Conservation (phyloP, 2,113 vertebrate genomes). For the Antennarius striatus region DNA sequence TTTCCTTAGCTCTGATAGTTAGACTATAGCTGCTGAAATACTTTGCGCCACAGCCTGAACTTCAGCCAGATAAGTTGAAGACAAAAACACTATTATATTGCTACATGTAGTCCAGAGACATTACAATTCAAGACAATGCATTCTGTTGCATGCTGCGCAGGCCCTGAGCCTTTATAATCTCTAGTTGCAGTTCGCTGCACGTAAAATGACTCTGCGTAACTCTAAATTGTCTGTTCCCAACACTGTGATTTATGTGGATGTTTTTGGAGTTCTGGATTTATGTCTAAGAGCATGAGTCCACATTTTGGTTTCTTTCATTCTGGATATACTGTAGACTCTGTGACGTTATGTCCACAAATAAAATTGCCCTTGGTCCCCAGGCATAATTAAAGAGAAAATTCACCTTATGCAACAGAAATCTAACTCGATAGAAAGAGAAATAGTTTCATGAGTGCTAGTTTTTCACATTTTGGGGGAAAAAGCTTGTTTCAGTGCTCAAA, state of each 20-base stretch:
- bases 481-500: too few species aligned
- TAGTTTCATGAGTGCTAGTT: too few species aligned
- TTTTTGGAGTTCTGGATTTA: conserved; percentile 18
- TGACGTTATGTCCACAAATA: neutral
- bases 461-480: too few species aligned
- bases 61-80: conserved; percentile 67
- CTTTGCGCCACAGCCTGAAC: conserved; percentile 57
- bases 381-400: neutral
- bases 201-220: conserved; percentile 34
- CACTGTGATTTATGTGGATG: conserved; percentile 41
- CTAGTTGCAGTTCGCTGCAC: conserved; percentile 34
- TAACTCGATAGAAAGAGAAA: neutral
- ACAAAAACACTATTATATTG: conserved; percentile 71
- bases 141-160: conserved; percentile 42
- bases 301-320: conserved; percentile 10
- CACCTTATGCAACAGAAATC: neutral
- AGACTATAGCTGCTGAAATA: conserved; percentile 65
- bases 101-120: conserved; percentile 64
- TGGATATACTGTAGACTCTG: neutral
- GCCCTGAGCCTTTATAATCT: conserved; percentile 35
- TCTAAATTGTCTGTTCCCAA: conserved; percentile 32
- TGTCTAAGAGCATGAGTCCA: conserved; percentile 12
- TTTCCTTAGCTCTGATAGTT: conserved; percentile 61
- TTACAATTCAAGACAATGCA: conserved; percentile 60
- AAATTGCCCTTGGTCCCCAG: neutral